Evolutionary conservation across 92 coral and sea anemone species (phyloP), one percentile per base, ranked within the genome.

Genomic region (Muricea muricata): DNA sequence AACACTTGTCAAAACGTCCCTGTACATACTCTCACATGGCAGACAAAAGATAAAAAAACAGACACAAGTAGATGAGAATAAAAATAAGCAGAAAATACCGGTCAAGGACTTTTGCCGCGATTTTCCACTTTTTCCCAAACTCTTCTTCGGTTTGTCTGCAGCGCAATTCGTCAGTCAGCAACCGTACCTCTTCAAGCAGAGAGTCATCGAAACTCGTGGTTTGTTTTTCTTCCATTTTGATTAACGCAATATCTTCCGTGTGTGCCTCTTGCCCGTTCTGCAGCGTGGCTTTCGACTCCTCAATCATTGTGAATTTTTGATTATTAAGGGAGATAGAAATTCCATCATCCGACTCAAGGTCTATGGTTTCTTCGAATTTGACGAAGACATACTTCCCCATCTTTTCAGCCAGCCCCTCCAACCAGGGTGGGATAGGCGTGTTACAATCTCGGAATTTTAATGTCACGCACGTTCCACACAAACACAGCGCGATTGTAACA

Each of bases 381-480:
- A 78, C 55, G 32, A 33, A 78, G 8, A 78, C 70, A 78, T 33
- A 18, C 1, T 71, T 65, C 13, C 71, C 83, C 25, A 78, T 32
- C 7, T 2, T 8, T 15, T 76, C 24, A 9, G 58, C 52, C 18
- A 78, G 0, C 8, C 24, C 24, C 12, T 78, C 83, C 23, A 78
- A 7, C 83, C 83, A 78, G 2, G 7, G 3, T 0, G 83, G 83
- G 31, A 78, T 78, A 11, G 61, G 35, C 3, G 71, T 24, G 1
- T 21, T 24, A 25, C 30, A 33, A 3, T 20, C 83, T 10, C 71
- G 21, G 24, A 56, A 24, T 15, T 56, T 78, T 25, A 23, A 31
- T 7, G 83, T 78, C 7, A 78, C 28, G 46, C 86, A 79, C 10
- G 81, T 86, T 1, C 71, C 85, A 33, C 69, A 15, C 20, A 86